Conservation (phyloP, 1,140 invertebrate genomes). For the Phortica variegata region DNA sequence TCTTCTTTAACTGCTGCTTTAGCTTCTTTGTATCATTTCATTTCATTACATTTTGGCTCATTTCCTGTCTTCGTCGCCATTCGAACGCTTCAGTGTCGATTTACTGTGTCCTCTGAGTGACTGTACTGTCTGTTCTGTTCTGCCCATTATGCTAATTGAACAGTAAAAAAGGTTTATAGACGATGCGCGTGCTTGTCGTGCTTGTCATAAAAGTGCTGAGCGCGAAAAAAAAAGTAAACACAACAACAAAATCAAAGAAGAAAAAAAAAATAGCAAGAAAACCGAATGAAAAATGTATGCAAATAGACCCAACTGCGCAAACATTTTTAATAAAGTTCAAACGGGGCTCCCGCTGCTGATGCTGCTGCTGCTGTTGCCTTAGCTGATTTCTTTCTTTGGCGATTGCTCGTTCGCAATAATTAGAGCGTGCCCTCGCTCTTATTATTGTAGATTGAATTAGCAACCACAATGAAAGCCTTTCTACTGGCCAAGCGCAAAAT, state of each 20-base stretch:
- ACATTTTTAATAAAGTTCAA: slow-evolving; percentile 54
- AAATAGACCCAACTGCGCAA: slow-evolving; percentile 35
- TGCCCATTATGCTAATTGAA: slow-evolving; percentile 56
- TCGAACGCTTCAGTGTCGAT: not conserved
- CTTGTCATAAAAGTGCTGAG: slow-evolving; percentile 1
- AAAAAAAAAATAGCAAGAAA: slow-evolving; percentile 1
- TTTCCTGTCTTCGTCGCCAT: slow-evolving; percentile 18
- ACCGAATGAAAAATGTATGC: slow-evolving; percentile 29
- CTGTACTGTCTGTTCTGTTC: not conserved
- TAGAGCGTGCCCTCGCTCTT: slow-evolving; percentile 10
- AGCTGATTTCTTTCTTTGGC: slow-evolving; percentile 4
- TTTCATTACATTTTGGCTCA: slow-evolving; percentile 6
- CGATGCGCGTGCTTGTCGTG: slow-evolving; percentile 31
- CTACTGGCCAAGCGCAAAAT: too few species aligned
- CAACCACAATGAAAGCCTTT: slow-evolving; percentile 46
- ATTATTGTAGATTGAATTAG: slow-evolving; percentile 54
- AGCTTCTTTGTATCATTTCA: not conserved
- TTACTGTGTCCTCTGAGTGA: slow-evolving; percentile 1
- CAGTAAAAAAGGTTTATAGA: slow-evolving; percentile 48
- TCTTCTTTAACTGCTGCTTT: not conserved
- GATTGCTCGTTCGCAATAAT: too few species aligned
- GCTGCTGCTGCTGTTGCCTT: slow-evolving; percentile 8
- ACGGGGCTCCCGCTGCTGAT: slow-evolving; percentile 42
- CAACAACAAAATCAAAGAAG: slow-evolving; percentile 29
- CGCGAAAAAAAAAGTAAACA: slow-evolving; percentile 19